Conservation (phyloP, 2,888 invertebrate species). For the Sesia bembeciformis region DNA sequence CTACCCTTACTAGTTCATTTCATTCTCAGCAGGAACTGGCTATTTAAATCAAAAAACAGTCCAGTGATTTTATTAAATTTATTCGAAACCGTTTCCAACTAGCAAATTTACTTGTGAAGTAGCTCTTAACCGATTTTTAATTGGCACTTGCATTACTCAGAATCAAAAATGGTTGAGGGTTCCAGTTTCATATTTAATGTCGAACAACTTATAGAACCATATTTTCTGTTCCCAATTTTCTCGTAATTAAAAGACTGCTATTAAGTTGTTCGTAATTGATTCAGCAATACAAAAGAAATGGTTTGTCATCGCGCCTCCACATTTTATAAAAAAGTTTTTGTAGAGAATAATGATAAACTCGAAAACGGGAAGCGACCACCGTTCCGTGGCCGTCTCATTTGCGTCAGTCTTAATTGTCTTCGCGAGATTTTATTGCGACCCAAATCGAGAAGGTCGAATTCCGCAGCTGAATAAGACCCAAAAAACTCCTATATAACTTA, state of each 20-base stretch:
- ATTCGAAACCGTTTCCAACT: too few species aligned
- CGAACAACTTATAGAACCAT: too few species aligned
- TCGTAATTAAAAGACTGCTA: not conserved
- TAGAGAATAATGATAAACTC: slow-evolving; percentile 13
- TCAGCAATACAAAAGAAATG: not conserved
- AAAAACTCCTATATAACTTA: not conserved
- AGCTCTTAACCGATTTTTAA: too few species aligned
- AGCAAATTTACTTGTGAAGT: too few species aligned
- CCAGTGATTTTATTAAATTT: too few species aligned
- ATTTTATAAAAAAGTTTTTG: not conserved
- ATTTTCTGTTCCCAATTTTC: not conserved
- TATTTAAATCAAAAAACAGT: too few species aligned
- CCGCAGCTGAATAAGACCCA: slow-evolving; percentile 24
- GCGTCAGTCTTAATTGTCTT: slow-evolving; percentile 42
- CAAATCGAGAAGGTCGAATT: slow-evolving; percentile 31
- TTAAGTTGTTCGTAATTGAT: not conserved
- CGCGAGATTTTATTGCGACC: slow-evolving; percentile 42
- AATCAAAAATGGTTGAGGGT: too few species aligned
- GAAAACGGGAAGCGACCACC: slow-evolving; percentile 14
- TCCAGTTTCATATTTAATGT: too few species aligned
- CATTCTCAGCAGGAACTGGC: too few species aligned
- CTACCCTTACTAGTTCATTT: too few species aligned
- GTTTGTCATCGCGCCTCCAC: not conserved
- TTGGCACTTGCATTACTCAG: too few species aligned
- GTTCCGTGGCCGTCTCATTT: slow-evolving; percentile 19